Percentiles rank a stretch among this genome's conserved stretches.
phyloP scores from a whole-genome alignment of 2,113 vertebrate species.

The Centropristis striata region DNA sequence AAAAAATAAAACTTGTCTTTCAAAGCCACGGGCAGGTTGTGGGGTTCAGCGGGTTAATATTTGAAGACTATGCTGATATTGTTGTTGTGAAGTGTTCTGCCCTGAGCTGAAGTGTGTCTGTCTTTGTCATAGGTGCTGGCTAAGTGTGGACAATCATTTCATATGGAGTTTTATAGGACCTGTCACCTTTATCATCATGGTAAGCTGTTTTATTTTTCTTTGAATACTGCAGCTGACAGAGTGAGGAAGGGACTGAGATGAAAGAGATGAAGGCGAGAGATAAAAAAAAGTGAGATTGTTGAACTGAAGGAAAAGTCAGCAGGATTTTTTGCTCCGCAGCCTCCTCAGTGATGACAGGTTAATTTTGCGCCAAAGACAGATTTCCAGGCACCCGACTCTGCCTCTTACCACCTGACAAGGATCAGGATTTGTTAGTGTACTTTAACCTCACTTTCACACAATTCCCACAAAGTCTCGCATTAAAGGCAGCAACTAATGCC shows the following conservation, averaged over 20 bases:
- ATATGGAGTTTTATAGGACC: constrained; percentile 99
- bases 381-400: constrained; percentile 44
- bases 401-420: constrained; percentile 55
- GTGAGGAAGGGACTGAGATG: constrained; percentile 55
- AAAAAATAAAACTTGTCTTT: too few relatives aligned
- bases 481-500: constrained; percentile 1
- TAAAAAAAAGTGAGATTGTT: constrained; percentile 44
- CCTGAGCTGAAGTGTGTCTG: constrained; percentile 49
- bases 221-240: constrained; percentile 57
- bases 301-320: constrained; percentile 56
- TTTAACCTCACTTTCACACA: constrained; percentile 52
- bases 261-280: constrained; percentile 62
- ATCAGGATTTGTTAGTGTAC: constrained; percentile 58
- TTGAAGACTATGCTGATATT: neutral
- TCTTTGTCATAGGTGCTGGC: constrained; percentile 92
- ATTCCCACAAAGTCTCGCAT: constrained; percentile 27
- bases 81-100: neutral
- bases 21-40: too few relatives aligned
- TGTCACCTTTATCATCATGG: constrained; percentile 98
- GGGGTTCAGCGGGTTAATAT: too few relatives aligned
- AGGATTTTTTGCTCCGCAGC: constrained; percentile 40
- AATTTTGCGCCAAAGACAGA: constrained; percentile 61
- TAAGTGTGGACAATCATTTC: constrained; percentile 98
- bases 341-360: constrained; percentile 66
- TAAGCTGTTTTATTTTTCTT: constrained; percentile 83